Base-by-base conservation (phyloP, 1,140 invertebrate genomes). In the Drosophila obscura region DNA sequence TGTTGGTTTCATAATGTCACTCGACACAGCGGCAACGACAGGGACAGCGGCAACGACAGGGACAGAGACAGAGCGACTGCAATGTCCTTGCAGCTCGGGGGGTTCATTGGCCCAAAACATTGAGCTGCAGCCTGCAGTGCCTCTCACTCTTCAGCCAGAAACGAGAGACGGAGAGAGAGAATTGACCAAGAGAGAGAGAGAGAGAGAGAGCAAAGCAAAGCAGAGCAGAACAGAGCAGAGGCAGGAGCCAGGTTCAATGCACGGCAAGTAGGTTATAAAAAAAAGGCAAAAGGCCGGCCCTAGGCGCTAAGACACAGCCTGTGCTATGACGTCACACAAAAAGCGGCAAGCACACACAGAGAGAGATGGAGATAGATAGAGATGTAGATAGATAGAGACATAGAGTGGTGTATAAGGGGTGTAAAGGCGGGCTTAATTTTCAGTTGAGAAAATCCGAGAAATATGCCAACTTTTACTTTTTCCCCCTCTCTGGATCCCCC, bases 241-340 rank as follows among this genome's bases (percentile, higher is more conserved):
- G 5, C 9, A n/a, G 22, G 16, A 13, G 41, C 52, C 71, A 53
- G 52, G 83, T 87, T 87, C 83, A 88, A 88, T 67, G 83, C 45
- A 80, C 83, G 79, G 44, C 79, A 88, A 88, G 60, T 88, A 82
- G 83, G 83, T 88, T 87, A 69, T 58, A 82, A 79, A 74, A 39
- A 35, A 35, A 76, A 63, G 52, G 63, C 65, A 63, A 69, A 75
- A 73, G 67, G 73, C 65, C 62, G 73, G 73, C 56, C 73, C 15
- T 16, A 48, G n/a, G 15, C 45, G 45, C 45, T 24, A 50, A 28
- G 3, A 58, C 24, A 31, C 26, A 15, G 9, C 56, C 16, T 43
- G 50, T 16, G 51, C 83, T 88, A 82, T 87, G 83, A 88, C 83
- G 83, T 88, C 83, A 88, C 73, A 77, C 44, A 77, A 66, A 88